Percentiles rank a stretch among this genome's conserved stretches.
Conservation (phyloP, 2,113 vertebrate genomes). For the Anoplopoma fimbria region DNA sequence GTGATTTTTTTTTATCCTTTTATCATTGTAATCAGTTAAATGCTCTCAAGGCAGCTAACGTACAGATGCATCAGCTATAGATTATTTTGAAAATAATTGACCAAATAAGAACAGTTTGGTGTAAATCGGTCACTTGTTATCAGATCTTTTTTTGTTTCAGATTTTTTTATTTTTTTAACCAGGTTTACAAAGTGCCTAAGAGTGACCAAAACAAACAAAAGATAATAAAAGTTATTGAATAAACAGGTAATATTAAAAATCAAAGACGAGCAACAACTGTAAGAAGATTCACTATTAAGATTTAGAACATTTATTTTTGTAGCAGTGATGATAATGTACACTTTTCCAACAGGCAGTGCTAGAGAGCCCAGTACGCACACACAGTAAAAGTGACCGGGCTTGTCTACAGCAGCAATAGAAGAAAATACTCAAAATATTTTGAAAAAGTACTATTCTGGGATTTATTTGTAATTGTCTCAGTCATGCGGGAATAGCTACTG, state of each 20-base stretch:
- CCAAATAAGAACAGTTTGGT: too few species aligned
- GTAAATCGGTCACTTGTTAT: too few species aligned
- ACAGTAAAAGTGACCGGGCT: background rate
- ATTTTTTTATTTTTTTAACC: background rate
- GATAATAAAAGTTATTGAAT: background rate
- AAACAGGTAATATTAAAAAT: background rate
- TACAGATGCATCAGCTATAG: too few species aligned
- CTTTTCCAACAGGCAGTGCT: constrained; percentile 19
- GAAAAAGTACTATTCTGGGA: background rate
- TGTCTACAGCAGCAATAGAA: background rate
- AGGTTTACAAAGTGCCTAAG: background rate
- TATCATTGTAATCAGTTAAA: too few species aligned
- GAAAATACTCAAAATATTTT: background rate
- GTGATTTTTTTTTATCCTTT: background rate
- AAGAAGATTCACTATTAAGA: background rate
- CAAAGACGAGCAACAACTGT: background rate
- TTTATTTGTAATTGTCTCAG: background rate
- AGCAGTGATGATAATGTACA: background rate
- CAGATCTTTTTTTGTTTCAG: too few species aligned
- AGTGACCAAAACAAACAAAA: background rate
- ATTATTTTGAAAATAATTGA: too few species aligned
- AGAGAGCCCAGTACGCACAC: background rate
- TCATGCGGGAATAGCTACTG: background rate
- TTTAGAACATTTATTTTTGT: background rate
- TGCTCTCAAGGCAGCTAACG: too few species aligned